Percentiles rank a stretch among this genome's conserved stretches.
phyloP scores from a whole-genome alignment of 2,888 invertebrate genomes.

The Camptogramma bilineatum region DNA sequence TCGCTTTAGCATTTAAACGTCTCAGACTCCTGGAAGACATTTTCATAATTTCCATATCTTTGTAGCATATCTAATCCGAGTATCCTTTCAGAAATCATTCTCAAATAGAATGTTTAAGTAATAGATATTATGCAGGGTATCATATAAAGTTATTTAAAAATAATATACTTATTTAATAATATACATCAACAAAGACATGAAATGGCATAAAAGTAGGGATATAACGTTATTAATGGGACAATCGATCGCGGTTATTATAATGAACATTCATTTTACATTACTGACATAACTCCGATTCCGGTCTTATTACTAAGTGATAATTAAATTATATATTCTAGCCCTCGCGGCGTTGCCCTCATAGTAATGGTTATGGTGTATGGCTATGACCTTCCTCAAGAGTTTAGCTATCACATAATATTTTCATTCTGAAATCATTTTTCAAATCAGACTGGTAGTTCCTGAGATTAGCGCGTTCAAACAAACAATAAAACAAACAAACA shows the following conservation, averaged over 20 bases:
- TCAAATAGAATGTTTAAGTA: constrained; percentile 30
- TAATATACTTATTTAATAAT: not conserved
- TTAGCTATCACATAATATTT: too few species aligned
- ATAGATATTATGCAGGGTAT: constrained; percentile 9
- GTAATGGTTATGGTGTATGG: too few species aligned
- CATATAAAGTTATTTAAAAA: not conserved
- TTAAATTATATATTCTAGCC: too few species aligned
- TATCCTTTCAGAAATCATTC: constrained; percentile 32
- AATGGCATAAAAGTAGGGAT: constrained; percentile 31
- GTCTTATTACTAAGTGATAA: not conserved
- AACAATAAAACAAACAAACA: too few species aligned
- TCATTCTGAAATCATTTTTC: too few species aligned
- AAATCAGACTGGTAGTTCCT: too few species aligned
- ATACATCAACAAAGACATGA: constrained; percentile 29
- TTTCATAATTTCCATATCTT: constrained; percentile 38
- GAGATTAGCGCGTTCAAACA: too few species aligned
- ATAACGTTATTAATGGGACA: constrained; percentile 52
- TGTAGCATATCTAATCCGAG: constrained; percentile 28
- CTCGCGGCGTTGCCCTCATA: too few species aligned
- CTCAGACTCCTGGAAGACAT: constrained; percentile 9
- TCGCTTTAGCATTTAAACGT: constrained; percentile 19
- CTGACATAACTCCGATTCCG: not conserved
- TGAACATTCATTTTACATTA: constrained; percentile 10
- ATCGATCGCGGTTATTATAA: constrained; percentile 38
- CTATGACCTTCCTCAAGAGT: too few species aligned